A percentile compares a stretch with the other conserved stretches of the same genome.
Conservation (phyloP, 35 echinoderm and acorn worm genomes). For the Amphiura filiformis region DNA sequence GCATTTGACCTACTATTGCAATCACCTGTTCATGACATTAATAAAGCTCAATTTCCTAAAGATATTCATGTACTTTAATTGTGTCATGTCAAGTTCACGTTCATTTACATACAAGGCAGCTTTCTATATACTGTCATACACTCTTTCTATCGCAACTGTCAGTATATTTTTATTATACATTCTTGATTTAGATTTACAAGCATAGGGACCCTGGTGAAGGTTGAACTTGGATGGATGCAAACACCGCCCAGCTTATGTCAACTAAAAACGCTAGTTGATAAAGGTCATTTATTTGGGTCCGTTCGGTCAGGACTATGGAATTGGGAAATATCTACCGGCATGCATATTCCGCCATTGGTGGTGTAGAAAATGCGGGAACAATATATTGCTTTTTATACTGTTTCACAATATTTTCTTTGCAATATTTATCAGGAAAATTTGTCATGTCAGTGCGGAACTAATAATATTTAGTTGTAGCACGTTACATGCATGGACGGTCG, state of each 20-base stretch:
- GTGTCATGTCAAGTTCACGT: neutral
- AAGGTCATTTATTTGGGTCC: neutral
- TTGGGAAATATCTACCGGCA: neutral
- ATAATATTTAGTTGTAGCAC: too few species aligned
- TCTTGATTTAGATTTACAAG: constrained; percentile 7
- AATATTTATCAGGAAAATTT: too few species aligned
- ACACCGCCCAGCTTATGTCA: constrained; percentile 13
- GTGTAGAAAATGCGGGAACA: too few species aligned
- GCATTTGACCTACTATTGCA: too few species aligned
- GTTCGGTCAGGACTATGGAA: neutral
- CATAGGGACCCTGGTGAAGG: neutral
- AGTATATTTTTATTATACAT: constrained; percentile 10
- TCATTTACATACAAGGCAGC: neutral
- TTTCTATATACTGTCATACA: neutral
- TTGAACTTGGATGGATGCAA: neutral
- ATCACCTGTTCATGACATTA: too few species aligned
- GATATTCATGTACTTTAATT: too few species aligned
- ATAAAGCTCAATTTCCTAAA: too few species aligned
- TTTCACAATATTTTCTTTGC: too few species aligned
- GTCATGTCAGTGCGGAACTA: too few species aligned
- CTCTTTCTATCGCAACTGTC: neutral
- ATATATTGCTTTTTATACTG: too few species aligned
- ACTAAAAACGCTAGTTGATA: neutral
- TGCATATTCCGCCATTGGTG: neutral
- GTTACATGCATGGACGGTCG: too few species aligned